Percentiles rank a stretch among this genome's conserved stretches.
Evolutionary conservation across 2,113 vertebrate genomes (phyloP).

Genomic region (Ivindomyrus marchei): DNA sequence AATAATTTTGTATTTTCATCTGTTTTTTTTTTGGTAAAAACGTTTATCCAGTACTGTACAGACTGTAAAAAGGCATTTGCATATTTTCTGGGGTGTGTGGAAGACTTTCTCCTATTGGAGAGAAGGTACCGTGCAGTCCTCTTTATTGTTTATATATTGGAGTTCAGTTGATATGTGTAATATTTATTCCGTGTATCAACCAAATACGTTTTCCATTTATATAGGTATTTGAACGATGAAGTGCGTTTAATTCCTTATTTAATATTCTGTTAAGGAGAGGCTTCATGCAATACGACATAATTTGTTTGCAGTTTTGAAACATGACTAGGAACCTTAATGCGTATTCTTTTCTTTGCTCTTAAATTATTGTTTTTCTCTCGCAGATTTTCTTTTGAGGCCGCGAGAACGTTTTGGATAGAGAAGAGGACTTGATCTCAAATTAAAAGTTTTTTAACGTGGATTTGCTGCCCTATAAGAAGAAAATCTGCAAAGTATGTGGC

Average conservation of each 20-base stretch:
- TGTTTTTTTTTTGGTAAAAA: not conserved
- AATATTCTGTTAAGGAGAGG: constrained; percentile 26
- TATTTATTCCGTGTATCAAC: constrained; percentile 2
- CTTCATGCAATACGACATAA: not conserved
- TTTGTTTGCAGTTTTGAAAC: constrained; percentile 10
- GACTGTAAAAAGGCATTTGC: constrained; percentile 19
- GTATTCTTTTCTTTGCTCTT: constrained; percentile 1
- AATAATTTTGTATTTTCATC: not conserved
- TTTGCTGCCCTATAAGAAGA: not conserved
- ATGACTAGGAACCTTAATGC: not conserved
- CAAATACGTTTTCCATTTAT: not conserved
- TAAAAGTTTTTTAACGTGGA: constrained; percentile 11
- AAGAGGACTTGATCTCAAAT: constrained; percentile 34
- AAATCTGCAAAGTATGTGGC: constrained; percentile 59
- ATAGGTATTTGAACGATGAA: not conserved
- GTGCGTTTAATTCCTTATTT: constrained; percentile 27
- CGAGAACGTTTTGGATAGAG: constrained; percentile 50
- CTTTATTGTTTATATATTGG: not conserved
- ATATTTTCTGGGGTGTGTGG: constrained; percentile 24
- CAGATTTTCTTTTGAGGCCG: constrained; percentile 8
- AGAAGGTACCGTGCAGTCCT: constrained; percentile 22
- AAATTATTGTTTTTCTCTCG: constrained; percentile 2
- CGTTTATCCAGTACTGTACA: constrained; percentile 14
- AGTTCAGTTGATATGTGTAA: not conserved
- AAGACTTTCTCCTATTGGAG: constrained; percentile 31